Percentiles rank a stretch among this genome's conserved stretches.
These are phyloP conservation scores for Prunella himalayana DNA, from an alignment of 2,113 vertebrate species.

Conservation along the genomic window DNA sequence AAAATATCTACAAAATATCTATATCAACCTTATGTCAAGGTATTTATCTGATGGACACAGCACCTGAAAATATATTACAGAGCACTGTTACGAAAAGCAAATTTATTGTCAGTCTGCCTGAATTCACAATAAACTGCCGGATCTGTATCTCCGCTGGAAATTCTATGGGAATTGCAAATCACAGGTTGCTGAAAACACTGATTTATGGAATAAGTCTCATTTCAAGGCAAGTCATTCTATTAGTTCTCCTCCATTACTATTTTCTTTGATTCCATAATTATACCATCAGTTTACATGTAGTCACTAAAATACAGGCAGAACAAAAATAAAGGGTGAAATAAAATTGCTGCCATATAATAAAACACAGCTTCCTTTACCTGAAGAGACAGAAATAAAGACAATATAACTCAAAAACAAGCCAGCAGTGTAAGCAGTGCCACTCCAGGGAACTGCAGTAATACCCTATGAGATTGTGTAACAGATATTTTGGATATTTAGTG, in stretches of 20 bases:
- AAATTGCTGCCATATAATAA: neutral
- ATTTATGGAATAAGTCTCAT: neutral
- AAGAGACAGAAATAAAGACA: conserved; percentile 8
- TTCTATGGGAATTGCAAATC: neutral
- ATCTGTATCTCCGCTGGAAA: neutral
- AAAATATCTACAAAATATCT: neutral
- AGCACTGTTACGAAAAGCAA: neutral
- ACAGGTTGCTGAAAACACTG: neutral
- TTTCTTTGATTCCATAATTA: conserved; percentile 26
- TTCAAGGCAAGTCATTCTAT: neutral
- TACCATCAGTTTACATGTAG: neutral
- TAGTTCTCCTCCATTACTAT: neutral
- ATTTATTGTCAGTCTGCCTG: neutral
- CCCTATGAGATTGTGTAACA: neutral
- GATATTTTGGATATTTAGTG: neutral
- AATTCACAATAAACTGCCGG: neutral
- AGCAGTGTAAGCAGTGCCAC: neutral
- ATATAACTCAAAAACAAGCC: neutral
- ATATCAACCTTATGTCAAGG: neutral
- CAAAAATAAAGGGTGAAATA: neutral
- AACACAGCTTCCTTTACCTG: neutral
- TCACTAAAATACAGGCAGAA: neutral
- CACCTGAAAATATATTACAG: neutral
- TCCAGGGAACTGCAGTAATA: neutral
- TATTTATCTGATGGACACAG: neutral